phyloP scores from a whole-genome alignment of 2,113 vertebrate genomes.

The Ictalurus furcatus region DNA sequence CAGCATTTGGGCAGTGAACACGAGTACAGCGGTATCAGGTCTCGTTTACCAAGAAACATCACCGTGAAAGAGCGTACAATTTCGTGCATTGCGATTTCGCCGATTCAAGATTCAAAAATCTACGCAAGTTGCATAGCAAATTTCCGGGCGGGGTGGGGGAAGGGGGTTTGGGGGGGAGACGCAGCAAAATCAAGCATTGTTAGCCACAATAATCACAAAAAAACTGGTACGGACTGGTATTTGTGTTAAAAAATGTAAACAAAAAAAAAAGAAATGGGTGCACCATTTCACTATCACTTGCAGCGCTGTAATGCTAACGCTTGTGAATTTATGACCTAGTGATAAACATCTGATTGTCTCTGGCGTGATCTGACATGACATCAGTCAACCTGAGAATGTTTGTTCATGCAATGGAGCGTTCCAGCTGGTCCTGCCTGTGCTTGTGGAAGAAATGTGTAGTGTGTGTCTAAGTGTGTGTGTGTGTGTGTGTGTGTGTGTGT shows the following conservation, averaged over 20 bases:
- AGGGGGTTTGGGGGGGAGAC: no score
- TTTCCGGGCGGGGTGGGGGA: no score
- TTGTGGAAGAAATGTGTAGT: conserved; percentile 7
- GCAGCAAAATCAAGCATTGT: no score
- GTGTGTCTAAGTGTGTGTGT: conserved; percentile 5
- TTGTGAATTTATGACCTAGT: not conserved
- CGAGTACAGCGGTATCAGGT: no score
- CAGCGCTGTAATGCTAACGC: not conserved
- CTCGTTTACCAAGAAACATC: no score
- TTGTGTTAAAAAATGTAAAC: not conserved
- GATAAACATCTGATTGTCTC: not conserved
- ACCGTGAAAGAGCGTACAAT: no score
- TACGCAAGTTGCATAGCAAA: no score
- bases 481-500: conserved; percentile 14
- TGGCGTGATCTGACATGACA: not conserved
- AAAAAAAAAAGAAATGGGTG: not conserved
- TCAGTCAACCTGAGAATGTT: not conserved
- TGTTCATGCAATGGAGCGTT: not conserved
- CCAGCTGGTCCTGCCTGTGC: not conserved
- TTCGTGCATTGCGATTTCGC: no score
- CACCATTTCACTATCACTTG: not conserved
- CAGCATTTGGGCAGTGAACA: no score
- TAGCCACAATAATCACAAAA: no score
- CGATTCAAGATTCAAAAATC: no score
- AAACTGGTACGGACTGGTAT: not conserved